phyloP scores from a whole-genome alignment of 1,140 invertebrate species.

The Wiebesia pumilae region DNA sequence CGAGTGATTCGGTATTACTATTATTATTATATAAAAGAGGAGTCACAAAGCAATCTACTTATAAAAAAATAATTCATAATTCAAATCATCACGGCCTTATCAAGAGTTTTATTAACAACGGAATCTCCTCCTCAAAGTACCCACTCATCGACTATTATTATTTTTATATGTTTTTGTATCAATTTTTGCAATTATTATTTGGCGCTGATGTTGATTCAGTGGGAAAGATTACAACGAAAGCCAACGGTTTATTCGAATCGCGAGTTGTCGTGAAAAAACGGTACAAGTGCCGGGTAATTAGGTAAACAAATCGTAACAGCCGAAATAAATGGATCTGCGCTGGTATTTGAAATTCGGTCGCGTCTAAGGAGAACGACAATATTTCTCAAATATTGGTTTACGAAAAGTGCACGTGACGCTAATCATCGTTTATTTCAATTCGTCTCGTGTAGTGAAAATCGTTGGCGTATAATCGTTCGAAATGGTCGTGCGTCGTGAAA shows the following conservation, averaged over 20 bases:
- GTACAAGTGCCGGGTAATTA: not conserved
- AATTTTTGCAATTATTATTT: not conserved
- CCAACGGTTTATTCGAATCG: not conserved
- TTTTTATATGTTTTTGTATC: not conserved
- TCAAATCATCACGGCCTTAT: slow-evolving; percentile 2
- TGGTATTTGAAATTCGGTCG: not conserved
- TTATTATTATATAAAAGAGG: not conserved
- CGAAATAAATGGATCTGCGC: not conserved
- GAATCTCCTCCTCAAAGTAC: not conserved
- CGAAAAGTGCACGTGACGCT: not conserved
- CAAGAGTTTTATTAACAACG: not conserved
- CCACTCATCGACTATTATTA: not conserved
- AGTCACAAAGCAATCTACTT: not conserved
- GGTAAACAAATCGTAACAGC: not conserved
- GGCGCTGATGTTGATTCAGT: not conserved
- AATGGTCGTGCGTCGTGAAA: not conserved
- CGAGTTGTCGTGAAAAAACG: not conserved
- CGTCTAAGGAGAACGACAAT: not conserved
- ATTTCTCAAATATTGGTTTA: slow-evolving; percentile 23
- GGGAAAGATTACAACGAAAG: not conserved
- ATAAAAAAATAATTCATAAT: not conserved
- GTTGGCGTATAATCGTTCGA: slow-evolving; percentile 4
- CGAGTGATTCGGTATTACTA: not conserved
- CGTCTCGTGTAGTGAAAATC: not conserved
- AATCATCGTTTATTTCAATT: slow-evolving; percentile 14